Conservation (phyloP, 2,888 invertebrate species). For the Parnassius smintheus region DNA sequence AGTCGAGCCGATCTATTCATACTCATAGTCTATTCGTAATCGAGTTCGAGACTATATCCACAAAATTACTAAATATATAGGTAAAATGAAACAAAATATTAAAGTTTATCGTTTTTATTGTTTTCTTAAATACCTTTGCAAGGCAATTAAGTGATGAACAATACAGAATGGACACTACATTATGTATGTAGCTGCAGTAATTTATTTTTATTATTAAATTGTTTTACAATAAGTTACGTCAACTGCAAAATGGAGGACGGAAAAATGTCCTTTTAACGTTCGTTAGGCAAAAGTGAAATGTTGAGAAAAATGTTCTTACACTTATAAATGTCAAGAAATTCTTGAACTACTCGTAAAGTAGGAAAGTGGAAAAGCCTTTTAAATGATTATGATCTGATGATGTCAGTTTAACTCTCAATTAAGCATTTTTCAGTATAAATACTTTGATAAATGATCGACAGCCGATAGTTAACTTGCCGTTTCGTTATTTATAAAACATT, state of each 20-base stretch:
- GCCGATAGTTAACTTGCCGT: background rate
- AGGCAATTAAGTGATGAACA: conserved; percentile 65
- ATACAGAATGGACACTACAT: conserved; percentile 68
- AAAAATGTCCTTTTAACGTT: conserved; percentile 57
- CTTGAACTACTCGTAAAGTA: conserved; percentile 69
- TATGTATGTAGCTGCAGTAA: conserved; percentile 48
- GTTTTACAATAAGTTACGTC: conserved; percentile 44
- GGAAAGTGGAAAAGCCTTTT: conserved; percentile 62
- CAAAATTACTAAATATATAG: too few relatives aligned
- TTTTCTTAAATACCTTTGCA: conserved; percentile 74
- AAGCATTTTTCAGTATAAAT: conserved; percentile 4
- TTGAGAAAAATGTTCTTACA: conserved; percentile 68
- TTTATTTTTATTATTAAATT: conserved; percentile 39
- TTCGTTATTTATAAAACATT: conserved; percentile 2
- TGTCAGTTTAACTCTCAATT: conserved; percentile 30
- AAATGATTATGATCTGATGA: conserved; percentile 64
- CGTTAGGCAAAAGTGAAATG: conserved; percentile 55
- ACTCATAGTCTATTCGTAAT: too few relatives aligned
- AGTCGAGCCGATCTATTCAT: too few relatives aligned
- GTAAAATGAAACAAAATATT: conserved; percentile 28
- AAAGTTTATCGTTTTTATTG: conserved; percentile 56
- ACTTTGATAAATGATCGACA: background rate
- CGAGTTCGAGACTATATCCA: too few relatives aligned
- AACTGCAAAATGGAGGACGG: conserved; percentile 66
- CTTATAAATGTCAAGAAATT: conserved; percentile 71